Conservation (phyloP, 2,113 vertebrate genomes). For the Taurulus bubalis region DNA sequence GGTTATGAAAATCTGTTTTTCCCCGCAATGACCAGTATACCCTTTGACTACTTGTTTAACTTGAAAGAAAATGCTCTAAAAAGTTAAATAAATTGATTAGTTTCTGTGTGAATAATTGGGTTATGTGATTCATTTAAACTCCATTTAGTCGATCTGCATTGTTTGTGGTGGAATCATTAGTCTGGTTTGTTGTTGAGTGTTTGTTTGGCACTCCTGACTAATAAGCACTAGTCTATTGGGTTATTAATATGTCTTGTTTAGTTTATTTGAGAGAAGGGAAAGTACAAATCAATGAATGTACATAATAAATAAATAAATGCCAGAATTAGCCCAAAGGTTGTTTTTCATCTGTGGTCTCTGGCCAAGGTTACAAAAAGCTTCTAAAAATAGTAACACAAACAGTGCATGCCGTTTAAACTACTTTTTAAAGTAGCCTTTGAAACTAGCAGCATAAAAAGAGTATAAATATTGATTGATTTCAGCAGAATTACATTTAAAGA, state of each 20-base stretch:
- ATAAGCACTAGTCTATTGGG: neutral
- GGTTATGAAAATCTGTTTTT: conserved; percentile 11
- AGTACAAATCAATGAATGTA: neutral
- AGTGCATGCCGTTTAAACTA: too few relatives aligned
- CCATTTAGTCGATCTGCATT: neutral
- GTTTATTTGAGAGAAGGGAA: neutral
- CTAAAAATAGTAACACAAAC: neutral
- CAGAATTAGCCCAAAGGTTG: neutral
- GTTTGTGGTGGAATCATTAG: neutral
- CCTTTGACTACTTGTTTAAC: conserved; percentile 27
- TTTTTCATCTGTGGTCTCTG: neutral
- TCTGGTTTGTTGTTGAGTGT: neutral
- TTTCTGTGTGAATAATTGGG: conserved; percentile 27
- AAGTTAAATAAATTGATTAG: conserved; percentile 35
- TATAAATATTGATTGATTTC: neutral
- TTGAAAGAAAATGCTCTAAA: neutral
- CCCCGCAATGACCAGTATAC: conserved; percentile 9
- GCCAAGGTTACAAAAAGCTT: neutral
- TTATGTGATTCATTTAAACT: conserved; percentile 50
- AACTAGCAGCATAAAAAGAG: neutral
- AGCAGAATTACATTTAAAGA: neutral
- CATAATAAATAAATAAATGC: too few relatives aligned
- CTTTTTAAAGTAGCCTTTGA: too few relatives aligned
- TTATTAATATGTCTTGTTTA: neutral
- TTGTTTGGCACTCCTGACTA: neutral